These are phyloP conservation scores for Pseudomyrmex sp. DNA, from an alignment of 1,140 invertebrate genomes.

Conservation along the genomic window DNA sequence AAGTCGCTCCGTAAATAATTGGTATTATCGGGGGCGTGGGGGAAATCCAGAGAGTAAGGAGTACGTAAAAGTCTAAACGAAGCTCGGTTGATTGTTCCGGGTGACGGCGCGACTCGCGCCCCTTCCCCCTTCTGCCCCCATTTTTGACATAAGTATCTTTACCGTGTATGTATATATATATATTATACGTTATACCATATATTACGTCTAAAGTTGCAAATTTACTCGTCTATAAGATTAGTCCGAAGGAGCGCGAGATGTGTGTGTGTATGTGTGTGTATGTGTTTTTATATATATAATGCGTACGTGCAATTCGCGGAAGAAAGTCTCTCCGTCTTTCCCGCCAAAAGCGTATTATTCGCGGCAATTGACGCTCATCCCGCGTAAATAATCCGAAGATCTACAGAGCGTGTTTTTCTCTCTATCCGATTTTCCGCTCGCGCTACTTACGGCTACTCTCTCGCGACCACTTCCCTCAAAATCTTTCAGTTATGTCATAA, in stretches of 20 bases:
- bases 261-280: constrained; percentile 15
- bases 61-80: constrained; percentile 81
- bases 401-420: background rate
- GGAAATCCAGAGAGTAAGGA: constrained; percentile 23
- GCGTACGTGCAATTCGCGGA: constrained; percentile 65
- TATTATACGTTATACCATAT: background rate
- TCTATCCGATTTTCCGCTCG: background rate
- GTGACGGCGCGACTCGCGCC: constrained; percentile 69
- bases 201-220: constrained; percentile 24
- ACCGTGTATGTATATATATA: too few species aligned
- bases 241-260: constrained; percentile 70
- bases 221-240: constrained; percentile 60
- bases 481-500: constrained; percentile 7
- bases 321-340: constrained; percentile 56
- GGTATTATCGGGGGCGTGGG: background rate
- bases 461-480: background rate
- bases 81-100: constrained; percentile 83
- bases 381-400: background rate
- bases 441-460: constrained; percentile 30
- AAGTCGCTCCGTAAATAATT: constrained; percentile 30
- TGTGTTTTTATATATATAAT: constrained; percentile 18
- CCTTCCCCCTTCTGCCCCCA: constrained; percentile 19
- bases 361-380: background rate
- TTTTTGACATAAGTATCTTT: constrained; percentile 44
- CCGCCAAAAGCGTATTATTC: background rate